These are phyloP conservation scores for Sander lucioperca DNA, from an alignment of 2,113 vertebrate genomes.

Conservation along the genomic window DNA sequence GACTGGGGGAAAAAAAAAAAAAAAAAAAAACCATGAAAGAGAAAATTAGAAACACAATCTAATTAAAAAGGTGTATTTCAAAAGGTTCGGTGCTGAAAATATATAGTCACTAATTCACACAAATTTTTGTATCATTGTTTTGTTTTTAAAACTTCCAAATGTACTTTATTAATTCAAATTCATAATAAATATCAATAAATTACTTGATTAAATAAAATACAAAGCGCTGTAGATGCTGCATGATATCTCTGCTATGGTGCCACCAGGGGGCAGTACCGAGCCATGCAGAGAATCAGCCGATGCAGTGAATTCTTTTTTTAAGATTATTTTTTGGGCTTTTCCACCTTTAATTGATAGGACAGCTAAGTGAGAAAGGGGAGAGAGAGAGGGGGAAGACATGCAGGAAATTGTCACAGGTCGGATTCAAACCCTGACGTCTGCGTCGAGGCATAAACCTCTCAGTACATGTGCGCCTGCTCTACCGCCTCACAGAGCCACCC, in stretches of 20 bases:
- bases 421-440: too few species aligned
- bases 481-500: too few species aligned
- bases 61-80: neutral
- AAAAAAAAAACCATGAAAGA: neutral
- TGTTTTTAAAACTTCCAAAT: neutral
- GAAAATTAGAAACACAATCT: neutral
- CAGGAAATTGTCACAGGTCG: too few species aligned
- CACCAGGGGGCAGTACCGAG: conserved; percentile 68
- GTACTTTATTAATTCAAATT: neutral
- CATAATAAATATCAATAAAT: neutral
- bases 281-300: conserved; percentile 11
- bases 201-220: neutral
- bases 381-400: too few species aligned
- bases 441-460: too few species aligned
- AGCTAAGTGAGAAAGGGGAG: too few species aligned
- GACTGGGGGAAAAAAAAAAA: conserved; percentile 12
- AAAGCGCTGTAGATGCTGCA: neutral
- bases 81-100: neutral
- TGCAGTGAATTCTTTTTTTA: conserved; percentile 7
- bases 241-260: neutral
- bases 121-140: neutral
- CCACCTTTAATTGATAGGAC: too few species aligned
- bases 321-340: too few species aligned
- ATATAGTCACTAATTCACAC: neutral
- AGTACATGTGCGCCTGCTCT: too few species aligned